phyloP scores from a whole-genome alignment of 1,140 invertebrate genomes.

The Ceratosolen solmsi region DNA sequence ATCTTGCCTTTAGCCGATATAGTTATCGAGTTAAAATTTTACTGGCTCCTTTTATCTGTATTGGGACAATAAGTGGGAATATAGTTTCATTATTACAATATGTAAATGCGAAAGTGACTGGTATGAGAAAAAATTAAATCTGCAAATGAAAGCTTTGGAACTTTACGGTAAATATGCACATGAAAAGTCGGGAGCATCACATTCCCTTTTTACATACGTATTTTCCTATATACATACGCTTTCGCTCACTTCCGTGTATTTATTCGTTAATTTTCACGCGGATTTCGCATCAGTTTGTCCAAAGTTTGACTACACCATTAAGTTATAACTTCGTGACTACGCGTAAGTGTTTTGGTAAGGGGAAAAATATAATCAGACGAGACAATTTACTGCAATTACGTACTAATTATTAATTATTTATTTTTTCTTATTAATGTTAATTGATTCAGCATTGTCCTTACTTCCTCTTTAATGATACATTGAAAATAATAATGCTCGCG shows the following conservation, averaged over 20 bases:
- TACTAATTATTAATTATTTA: conserved; percentile 35
- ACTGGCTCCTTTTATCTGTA: background rate
- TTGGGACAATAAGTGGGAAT: background rate
- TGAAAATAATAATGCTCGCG: conserved; percentile 23
- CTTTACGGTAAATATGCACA: background rate
- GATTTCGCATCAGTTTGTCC: conserved; percentile 25
- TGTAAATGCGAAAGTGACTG: background rate
- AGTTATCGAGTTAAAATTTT: background rate
- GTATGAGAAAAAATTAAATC: background rate
- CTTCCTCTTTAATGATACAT: conserved; percentile 6
- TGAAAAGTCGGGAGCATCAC: background rate
- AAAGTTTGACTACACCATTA: conserved; percentile 23
- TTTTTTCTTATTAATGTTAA: conserved; percentile 47
- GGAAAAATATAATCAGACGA: background rate
- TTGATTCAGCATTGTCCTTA: conserved; percentile 32
- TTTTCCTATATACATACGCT: background rate
- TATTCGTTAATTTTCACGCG: conserved; percentile 47
- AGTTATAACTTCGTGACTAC: background rate
- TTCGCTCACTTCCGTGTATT: background rate
- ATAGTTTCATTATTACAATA: background rate
- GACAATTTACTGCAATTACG: conserved; percentile 36
- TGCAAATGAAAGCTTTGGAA: background rate
- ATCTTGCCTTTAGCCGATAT: background rate
- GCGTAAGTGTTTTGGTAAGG: background rate
- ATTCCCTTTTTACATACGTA: background rate